Conservation (phyloP, 2,888 invertebrate species). For the Epiblema foenella region DNA sequence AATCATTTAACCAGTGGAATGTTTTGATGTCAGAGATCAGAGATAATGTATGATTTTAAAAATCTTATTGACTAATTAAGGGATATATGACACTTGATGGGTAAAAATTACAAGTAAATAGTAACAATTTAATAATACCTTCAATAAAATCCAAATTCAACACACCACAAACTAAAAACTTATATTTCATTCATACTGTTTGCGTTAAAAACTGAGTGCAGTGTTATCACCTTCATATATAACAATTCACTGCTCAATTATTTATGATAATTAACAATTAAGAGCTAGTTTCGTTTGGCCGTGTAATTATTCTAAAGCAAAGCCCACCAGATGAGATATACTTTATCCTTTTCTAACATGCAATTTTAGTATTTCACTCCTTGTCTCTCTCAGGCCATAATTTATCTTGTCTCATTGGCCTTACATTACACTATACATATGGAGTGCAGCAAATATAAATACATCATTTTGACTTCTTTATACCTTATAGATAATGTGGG, state of each 20-base stretch:
- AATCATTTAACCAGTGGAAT: neutral
- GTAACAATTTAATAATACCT: neutral
- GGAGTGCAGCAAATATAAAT: constrained; percentile 60
- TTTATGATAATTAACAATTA: constrained; percentile 7
- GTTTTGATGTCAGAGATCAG: no score
- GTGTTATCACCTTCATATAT: constrained; percentile 50
- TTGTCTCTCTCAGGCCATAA: no score
- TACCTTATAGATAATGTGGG: constrained; percentile 75
- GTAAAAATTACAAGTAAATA: neutral
- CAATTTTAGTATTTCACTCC: no score
- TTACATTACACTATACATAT: neutral
- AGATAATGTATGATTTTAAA: no score
- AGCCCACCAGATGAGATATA: no score
- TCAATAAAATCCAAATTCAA: neutral
- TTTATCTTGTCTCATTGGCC: no score
- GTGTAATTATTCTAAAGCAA: constrained; percentile 6
- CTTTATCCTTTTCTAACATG: no score
- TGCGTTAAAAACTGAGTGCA: constrained; percentile 47
- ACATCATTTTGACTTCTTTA: constrained; percentile 76
- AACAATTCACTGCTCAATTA: constrained; percentile 17
- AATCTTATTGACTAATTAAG: no score
- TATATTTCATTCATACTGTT: constrained; percentile 22
- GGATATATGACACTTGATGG: no score
- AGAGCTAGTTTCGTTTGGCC: constrained; percentile 25
- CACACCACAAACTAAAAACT: neutral